These are phyloP conservation scores for Chrysocyon brachyurus DNA, from an alignment of 2,797 vertebrate species.

Conservation along the genomic window DNA sequence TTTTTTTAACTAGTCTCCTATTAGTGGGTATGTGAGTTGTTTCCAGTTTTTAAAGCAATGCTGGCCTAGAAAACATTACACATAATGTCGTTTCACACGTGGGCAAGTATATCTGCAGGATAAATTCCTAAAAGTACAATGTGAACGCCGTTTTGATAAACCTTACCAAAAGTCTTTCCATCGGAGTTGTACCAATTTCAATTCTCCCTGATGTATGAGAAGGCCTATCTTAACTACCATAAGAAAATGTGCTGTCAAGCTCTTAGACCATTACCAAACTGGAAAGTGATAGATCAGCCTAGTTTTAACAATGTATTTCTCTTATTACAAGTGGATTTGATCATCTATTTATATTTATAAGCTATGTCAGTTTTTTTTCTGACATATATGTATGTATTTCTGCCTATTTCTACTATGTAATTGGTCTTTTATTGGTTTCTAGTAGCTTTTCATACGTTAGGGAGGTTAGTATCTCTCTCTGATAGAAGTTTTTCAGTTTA, in stretches of 20 bases:
- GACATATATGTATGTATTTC: background rate
- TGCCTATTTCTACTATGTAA: background rate
- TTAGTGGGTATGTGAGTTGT: background rate
- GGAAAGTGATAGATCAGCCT: background rate
- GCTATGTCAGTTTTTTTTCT: conserved; percentile 29
- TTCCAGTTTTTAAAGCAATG: conserved; percentile 1
- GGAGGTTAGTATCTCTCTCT: conserved; percentile 9
- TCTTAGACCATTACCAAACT: background rate
- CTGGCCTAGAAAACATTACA: background rate
- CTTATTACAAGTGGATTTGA: background rate
- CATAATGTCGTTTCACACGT: background rate
- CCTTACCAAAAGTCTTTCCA: conserved; percentile 4
- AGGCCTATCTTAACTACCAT: background rate
- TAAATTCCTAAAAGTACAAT: conserved; percentile 35
- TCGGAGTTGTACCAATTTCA: background rate
- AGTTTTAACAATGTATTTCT: conserved; percentile 13
- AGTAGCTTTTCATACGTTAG: conserved; percentile 29
- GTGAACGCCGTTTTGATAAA: background rate
- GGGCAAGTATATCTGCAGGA: background rate
- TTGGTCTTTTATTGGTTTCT: conserved; percentile 25
- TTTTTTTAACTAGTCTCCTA: conserved; percentile 2
- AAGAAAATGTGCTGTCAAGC: background rate
- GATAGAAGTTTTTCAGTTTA: background rate
- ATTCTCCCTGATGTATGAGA: background rate
- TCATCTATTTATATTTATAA: conserved; percentile 38